phyloP scores from a whole-genome alignment of 2,888 invertebrate genomes.

The Drosophila paramelanica region DNA sequence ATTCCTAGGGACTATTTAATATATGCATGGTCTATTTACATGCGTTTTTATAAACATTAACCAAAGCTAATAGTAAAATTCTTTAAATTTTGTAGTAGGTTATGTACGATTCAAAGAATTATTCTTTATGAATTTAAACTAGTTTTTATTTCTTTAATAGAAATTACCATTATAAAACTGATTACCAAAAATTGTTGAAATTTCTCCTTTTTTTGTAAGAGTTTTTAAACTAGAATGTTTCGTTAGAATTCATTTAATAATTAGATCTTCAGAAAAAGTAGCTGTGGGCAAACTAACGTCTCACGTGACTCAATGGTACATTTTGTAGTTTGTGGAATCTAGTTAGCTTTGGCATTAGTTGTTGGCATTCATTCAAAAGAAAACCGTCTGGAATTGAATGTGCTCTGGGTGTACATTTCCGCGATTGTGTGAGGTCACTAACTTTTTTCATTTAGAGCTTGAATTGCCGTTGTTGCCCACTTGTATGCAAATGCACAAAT shows the following conservation, averaged over 20 bases:
- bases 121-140: too few species aligned
- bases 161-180: too few species aligned
- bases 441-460: constrained; percentile 66
- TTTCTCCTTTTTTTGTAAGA: too few species aligned
- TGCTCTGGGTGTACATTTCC: constrained; percentile 42
- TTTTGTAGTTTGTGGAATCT: not conserved
- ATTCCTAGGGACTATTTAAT: not conserved
- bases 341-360: constrained; percentile 4
- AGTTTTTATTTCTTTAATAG: too few species aligned
- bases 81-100: too few species aligned
- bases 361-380: constrained; percentile 36
- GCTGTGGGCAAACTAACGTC: not conserved
- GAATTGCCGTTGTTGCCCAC: constrained; percentile 45
- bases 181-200: too few species aligned
- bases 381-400: constrained; percentile 14
- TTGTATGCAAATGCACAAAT: constrained; percentile 76
- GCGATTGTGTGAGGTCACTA: constrained; percentile 64
- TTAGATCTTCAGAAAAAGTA: not conserved
- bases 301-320: not conserved
- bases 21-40: too few species aligned
- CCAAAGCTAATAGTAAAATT: too few species aligned
- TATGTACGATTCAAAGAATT: too few species aligned
- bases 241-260: not conserved
- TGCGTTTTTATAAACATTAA: not conserved
- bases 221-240: too few species aligned